A percentile compares a stretch with the other conserved stretches of the same genome.
These are phyloP conservation scores for Aeoliscus strigatus DNA, from an alignment of 2,797 vertebrate species.

Conservation along the genomic window DNA sequence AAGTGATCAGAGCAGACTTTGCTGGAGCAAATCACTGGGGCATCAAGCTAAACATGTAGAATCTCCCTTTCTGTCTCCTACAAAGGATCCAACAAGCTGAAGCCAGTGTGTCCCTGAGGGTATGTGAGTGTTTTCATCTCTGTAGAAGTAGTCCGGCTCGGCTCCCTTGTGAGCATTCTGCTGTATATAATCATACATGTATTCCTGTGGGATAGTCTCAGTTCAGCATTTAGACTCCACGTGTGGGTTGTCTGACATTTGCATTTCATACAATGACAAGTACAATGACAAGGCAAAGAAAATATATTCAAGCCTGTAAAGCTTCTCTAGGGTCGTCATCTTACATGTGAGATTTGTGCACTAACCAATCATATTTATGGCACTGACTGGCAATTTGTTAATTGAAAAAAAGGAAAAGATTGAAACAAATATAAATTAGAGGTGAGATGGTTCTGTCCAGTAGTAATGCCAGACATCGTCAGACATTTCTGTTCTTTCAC, in stretches of 20 bases:
- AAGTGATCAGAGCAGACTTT: slow-evolving; percentile 41
- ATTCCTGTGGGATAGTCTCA: background rate
- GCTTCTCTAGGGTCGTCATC: background rate
- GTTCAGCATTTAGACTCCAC: slow-evolving; percentile 4
- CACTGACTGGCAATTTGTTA: no score
- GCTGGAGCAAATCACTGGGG: slow-evolving; percentile 29
- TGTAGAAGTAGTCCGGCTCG: slow-evolving; percentile 1
- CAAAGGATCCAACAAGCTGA: slow-evolving; percentile 23
- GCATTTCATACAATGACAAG: slow-evolving; percentile 2
- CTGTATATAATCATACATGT: slow-evolving; percentile 1
- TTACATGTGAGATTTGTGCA: no score
- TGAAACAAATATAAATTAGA: no score
- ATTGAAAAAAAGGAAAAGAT: no score
- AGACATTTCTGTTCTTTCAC: no score
- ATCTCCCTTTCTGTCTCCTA: slow-evolving; percentile 22
- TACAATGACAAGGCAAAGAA: background rate
- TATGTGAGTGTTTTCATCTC: slow-evolving; percentile 47
- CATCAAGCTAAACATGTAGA: slow-evolving; percentile 34
- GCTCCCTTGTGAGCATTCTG: slow-evolving; percentile 10
- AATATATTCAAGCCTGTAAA: slow-evolving; percentile 2
- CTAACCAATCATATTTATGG: no score
- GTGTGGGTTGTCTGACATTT: slow-evolving; percentile 5
- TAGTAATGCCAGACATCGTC: no score
- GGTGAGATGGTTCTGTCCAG: no score
- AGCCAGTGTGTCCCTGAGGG: slow-evolving; percentile 16